Conservation (phyloP, 2,888 invertebrate species). For the Pachliopta kotzebuea region DNA sequence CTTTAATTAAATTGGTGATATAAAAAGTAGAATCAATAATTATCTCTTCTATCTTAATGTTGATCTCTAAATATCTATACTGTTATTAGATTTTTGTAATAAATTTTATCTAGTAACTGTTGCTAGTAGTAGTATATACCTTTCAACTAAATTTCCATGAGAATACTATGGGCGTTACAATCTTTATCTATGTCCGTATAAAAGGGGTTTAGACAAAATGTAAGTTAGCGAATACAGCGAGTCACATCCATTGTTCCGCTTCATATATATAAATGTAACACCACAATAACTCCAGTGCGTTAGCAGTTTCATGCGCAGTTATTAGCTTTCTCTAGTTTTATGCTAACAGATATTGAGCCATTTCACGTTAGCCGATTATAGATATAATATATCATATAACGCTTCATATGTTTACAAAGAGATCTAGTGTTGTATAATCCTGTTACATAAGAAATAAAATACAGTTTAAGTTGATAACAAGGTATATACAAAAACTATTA, state of each 20-base stretch:
- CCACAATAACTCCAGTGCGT: conserved; percentile 9
- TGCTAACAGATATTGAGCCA: conserved; percentile 19
- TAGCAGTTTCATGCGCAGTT: conserved; percentile 10
- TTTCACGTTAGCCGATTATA: conserved; percentile 15
- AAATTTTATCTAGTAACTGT: no score
- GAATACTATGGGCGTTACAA: no score
- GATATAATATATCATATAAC: conserved; percentile 2
- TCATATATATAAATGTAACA: conserved; percentile 15
- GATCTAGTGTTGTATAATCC: background rate
- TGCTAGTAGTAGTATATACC: no score
- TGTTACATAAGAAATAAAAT: background rate
- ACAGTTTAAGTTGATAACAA: background rate
- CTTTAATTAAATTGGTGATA: no score
- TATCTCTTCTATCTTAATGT: no score
- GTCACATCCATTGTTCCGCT: conserved; percentile 6
- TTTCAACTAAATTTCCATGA: no score
- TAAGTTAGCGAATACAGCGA: background rate
- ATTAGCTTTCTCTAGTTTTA: conserved; percentile 25
- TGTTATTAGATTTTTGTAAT: no score
- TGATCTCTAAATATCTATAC: no score
- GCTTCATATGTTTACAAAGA: background rate
- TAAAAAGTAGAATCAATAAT: no score
- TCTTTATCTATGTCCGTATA: no score
- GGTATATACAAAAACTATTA: no score
- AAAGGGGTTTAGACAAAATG: background rate